Evolutionary conservation across 2,113 vertebrate genomes (phyloP).

Genomic region (Sterna hirundo): DNA sequence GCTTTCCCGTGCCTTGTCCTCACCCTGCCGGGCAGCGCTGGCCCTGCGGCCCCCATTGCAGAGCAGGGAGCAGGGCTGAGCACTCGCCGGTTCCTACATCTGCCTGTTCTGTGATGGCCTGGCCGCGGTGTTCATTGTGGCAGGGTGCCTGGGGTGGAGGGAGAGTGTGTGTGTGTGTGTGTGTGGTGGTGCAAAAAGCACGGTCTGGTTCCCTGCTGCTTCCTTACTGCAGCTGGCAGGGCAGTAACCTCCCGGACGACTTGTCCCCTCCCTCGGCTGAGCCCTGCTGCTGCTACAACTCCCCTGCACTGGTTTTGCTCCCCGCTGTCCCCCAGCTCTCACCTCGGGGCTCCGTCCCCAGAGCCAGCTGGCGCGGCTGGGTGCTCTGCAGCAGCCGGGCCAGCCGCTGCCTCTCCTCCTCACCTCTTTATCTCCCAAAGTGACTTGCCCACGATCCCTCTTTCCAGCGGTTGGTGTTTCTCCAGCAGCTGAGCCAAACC

Average conservation of each 20-base stretch:
- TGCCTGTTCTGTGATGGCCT: background rate
- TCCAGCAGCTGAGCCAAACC: background rate
- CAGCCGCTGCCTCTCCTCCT: background rate
- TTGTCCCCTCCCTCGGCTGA: accelerated
- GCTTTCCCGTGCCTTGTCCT: background rate
- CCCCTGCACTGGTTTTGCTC: background rate
- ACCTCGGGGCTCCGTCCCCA: accelerated
- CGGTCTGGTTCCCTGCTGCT: background rate
- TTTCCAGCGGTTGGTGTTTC: background rate
- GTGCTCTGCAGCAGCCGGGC: background rate
- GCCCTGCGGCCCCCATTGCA: accelerated
- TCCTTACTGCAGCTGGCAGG: background rate
- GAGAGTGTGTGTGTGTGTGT: background rate
- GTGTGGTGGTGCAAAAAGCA: background rate
- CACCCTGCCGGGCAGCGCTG: accelerated
- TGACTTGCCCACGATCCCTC: background rate
- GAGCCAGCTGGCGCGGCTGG: too few species aligned
- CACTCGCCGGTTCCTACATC: accelerated
- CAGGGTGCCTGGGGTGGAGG: background rate
- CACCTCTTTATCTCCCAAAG: background rate
- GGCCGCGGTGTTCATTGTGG: accelerated
- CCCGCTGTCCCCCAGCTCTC: accelerated
- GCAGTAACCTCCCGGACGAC: accelerated
- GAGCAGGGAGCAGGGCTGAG: background rate
- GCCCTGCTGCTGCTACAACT: background rate